Percentiles rank a stretch among this genome's conserved stretches.
phyloP scores from a whole-genome alignment of 2,888 invertebrate genomes.

The Acholoe squamosa region DNA sequence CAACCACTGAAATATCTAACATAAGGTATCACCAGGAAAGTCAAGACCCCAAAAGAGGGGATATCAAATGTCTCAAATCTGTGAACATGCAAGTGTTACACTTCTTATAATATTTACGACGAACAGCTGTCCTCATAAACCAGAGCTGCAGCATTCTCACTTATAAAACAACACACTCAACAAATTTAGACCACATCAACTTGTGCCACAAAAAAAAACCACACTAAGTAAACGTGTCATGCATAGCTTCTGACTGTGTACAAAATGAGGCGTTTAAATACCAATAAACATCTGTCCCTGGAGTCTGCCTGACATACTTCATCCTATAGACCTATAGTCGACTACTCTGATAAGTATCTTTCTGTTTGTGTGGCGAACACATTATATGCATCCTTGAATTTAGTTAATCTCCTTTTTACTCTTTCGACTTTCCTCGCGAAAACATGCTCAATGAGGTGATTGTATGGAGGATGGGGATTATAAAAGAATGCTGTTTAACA shows the following conservation, averaged over 20 bases:
- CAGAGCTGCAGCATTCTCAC: no score
- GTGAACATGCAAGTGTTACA: no score
- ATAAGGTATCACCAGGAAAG: no score
- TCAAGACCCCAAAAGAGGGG: no score
- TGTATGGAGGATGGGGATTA: not conserved
- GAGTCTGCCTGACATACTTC: not conserved
- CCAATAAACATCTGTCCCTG: slow-evolving; percentile 20
- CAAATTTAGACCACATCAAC: no score
- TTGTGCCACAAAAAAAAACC: no score
- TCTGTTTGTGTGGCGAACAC: not conserved
- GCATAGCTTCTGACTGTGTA: not conserved
- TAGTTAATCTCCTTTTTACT: not conserved
- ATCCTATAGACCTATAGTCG: not conserved
- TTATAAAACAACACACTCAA: no score
- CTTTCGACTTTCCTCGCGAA: not conserved
- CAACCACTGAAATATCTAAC: no score
- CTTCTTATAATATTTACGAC: no score
- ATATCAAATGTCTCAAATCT: no score
- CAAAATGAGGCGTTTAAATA: slow-evolving; percentile 10
- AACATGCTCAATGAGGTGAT: not conserved
- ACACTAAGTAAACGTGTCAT: no score
- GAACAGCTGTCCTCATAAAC: no score
- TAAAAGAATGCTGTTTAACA: not conserved
- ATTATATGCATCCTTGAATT: not conserved
- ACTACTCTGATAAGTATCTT: not conserved